Evolutionary conservation across 1,140 invertebrate genomes (phyloP), one percentile per base, ranked within the genome.

Genomic region (Brachionus manjavacas): DNA sequence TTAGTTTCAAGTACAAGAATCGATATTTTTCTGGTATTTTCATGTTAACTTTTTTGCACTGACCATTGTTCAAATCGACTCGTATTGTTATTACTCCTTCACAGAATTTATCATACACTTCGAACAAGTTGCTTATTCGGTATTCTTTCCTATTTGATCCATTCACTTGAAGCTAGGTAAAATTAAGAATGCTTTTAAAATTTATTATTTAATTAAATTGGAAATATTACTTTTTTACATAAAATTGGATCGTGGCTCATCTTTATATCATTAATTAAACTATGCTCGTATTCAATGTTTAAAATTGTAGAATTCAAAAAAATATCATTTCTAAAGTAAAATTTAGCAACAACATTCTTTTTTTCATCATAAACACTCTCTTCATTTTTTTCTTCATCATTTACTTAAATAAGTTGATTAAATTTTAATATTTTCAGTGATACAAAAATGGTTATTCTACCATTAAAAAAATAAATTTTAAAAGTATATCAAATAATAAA

Each of bases 221-320:
- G 23, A 14, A 16, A n/a, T 43, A 41, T 74, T 76, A 49, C 43
- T 49, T 49, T 76, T 76, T 76, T 76, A 49, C 20, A 49, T 25
- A 49, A 23, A 72, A 72, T 39, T 39, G 68, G 35, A 9, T 72
- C 68, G 14, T 39, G 16, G 16, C 35, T 72, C 35, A 72, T 39
- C 46, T 72, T 72, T 39, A 72, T 72, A 72, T 72, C 68, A 16
- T 16, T 39, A 9, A 72, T 41, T 20, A 72, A 20, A 39, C 39
- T 41, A 16, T 41, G 28, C 16, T 72, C 68, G 2, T 72, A 72
- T 72, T 72, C 68, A 23, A 72, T 41, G 41, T 72, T 72, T 16
- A 72, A 72, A 41, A 72, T 41, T n/a, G 35, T 72, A 7, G 68
- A 39, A 41, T 72, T 72, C 9, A 72, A 72, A 41, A 72, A 72